A percentile compares a stretch with the other conserved stretches of the same genome.
Evolutionary conservation across 2,888 invertebrate genomes (phyloP).

Genomic region (Chromoteleia sp.): DNA sequence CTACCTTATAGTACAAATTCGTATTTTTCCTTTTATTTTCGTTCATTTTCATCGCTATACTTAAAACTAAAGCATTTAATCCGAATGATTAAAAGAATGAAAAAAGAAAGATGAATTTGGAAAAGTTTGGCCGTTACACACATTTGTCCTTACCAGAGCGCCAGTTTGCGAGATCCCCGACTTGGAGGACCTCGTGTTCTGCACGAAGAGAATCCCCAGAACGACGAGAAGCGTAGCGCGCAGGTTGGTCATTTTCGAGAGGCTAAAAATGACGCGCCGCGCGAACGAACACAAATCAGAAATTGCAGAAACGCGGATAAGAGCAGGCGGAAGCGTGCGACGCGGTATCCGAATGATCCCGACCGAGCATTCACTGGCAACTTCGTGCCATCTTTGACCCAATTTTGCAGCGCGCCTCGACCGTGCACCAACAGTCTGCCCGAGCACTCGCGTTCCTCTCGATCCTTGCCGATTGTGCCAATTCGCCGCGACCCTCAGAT

Average conservation of each 20-base stretch:
- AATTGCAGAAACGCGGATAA: too few species aligned
- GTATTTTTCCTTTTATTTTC: too few species aligned
- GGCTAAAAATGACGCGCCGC: constrained; percentile 43
- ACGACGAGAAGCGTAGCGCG: constrained; percentile 30
- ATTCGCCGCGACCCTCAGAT: too few species aligned
- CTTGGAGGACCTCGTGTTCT: constrained; percentile 63
- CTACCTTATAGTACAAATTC: too few species aligned
- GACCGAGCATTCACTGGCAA: constrained; percentile 62
- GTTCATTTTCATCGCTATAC: too few species aligned
- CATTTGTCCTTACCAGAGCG: constrained; percentile 79
- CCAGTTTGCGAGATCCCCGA: constrained; percentile 75
- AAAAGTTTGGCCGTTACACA: constrained; percentile 25
- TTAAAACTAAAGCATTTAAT: too few species aligned
- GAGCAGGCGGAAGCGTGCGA: constrained; percentile 13
- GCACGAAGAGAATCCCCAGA: constrained; percentile 67
- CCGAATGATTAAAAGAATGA: too few species aligned
- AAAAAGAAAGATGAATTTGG: constrained; percentile 16
- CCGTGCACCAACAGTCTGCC: constrained; percentile 32
- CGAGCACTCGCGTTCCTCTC: constrained; percentile 52
- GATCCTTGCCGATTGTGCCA: too few species aligned
- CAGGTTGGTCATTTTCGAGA: constrained; percentile 50
- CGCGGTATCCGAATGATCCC: constrained; percentile 17
- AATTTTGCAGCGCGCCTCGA: constrained; percentile 55
- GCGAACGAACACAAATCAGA: constrained; percentile 31
- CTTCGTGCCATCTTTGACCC: constrained; percentile 61